Conservation (phyloP, 2,888 invertebrate species). For the Frankliniella intonsa region DNA sequence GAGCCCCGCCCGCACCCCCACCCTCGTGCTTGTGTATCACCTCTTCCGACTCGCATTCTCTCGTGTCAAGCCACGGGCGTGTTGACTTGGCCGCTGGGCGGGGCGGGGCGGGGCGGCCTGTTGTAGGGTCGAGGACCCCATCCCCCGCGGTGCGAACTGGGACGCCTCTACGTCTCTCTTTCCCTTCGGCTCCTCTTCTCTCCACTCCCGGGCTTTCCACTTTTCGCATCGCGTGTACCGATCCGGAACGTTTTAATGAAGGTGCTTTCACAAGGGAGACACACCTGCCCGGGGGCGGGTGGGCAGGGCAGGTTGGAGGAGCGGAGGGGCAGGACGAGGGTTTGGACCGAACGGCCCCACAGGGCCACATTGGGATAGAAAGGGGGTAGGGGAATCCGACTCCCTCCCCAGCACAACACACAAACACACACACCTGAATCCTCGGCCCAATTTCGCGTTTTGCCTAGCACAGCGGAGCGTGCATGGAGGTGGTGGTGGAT, state of each 20-base stretch:
- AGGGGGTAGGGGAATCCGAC: too few species aligned
- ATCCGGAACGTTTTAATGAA: slow-evolving; percentile 26
- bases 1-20: too few species aligned
- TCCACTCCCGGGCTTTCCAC: not conserved
- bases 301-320: not conserved
- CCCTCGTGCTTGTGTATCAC: not conserved
- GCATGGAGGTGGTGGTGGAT: too few species aligned
- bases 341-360: not conserved
- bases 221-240: slow-evolving; percentile 13
- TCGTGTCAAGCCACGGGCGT: not conserved
- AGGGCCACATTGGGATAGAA: too few species aligned
- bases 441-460: not conserved
- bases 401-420: too few species aligned
- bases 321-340: not conserved
- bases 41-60: not conserved
- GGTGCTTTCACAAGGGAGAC: slow-evolving; percentile 18
- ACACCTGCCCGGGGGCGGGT: not conserved
- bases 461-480: not conserved
- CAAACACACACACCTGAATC: not conserved
- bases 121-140: not conserved
- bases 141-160: not conserved
- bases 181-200: not conserved
- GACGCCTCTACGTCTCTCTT: not conserved
- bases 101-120: not conserved
- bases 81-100: too few species aligned